Evolutionary conservation across 1,140 invertebrate species (phyloP).

Genomic region (Aphelinus certus): DNA sequence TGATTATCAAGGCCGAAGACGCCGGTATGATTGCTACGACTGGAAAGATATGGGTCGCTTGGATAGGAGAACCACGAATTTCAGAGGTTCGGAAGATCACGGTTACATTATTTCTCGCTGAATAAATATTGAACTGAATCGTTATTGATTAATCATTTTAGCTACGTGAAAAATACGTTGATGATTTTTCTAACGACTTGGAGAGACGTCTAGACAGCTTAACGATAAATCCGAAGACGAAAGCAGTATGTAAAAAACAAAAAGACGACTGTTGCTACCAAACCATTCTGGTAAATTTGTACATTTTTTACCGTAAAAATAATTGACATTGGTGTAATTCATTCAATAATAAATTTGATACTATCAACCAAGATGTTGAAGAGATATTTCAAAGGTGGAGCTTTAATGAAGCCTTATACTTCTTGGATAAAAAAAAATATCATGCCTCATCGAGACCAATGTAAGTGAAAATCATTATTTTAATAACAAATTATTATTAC

Average conservation of each 20-base stretch:
- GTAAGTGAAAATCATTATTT: slow-evolving; percentile 25
- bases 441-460: slow-evolving; percentile 36
- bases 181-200: slow-evolving; percentile 31
- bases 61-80: slow-evolving; percentile 56
- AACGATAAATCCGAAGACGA: not conserved
- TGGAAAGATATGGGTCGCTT: slow-evolving; percentile 53
- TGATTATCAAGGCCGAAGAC: slow-evolving; percentile 52
- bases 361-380: slow-evolving; percentile 43
- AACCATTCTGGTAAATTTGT: slow-evolving; percentile 36
- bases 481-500: slow-evolving; percentile 21
- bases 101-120: not conserved
- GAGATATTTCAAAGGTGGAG: slow-evolving; percentile 33
- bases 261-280: slow-evolving; percentile 20
- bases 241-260: slow-evolving; percentile 15
- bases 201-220: slow-evolving; percentile 20
- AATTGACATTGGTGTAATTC: not conserved
- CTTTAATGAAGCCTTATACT: slow-evolving; percentile 50
- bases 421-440: slow-evolving; percentile 52
- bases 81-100: slow-evolving; percentile 49
- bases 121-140: slow-evolving; percentile 3
- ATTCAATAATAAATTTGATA: not conserved
- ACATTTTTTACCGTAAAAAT: slow-evolving; percentile 1
- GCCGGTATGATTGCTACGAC: slow-evolving; percentile 47
- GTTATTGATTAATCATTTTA: slow-evolving; percentile 9
- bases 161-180: slow-evolving; percentile 28